phyloP scores from a whole-genome alignment of 2,113 vertebrate species.

The Puffinus mauretanicus region DNA sequence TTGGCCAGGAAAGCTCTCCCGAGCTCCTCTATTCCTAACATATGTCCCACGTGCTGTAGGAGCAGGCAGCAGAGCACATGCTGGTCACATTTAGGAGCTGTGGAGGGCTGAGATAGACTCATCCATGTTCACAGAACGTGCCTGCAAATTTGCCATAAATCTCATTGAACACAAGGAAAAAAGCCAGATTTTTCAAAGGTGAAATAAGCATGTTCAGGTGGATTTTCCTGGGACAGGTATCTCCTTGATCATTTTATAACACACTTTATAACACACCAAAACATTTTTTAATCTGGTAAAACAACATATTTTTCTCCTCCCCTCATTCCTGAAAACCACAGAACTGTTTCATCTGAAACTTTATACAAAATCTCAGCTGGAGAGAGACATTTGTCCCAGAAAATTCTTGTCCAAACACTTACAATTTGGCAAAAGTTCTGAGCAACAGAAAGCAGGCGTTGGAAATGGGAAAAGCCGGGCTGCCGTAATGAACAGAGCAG shows the following conservation, averaged over 20 bases:
- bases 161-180: neutral
- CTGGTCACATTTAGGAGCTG: neutral
- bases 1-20: neutral
- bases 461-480: neutral
- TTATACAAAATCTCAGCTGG: neutral
- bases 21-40: neutral
- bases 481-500: neutral
- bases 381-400: neutral
- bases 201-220: neutral
- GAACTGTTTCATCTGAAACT: neutral
- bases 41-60: neutral
- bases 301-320: neutral
- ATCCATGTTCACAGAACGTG: neutral
- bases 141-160: neutral
- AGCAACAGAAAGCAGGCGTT: neutral
- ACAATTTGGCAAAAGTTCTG: constrained; percentile 5
- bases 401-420: neutral
- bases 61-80: neutral
- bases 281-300: neutral
- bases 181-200: neutral
- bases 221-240: neutral
- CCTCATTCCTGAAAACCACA: neutral
- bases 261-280: neutral
- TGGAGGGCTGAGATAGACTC: neutral
- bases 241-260: neutral